Conservation (phyloP, 2,888 invertebrate genomes). For the Ctena decussata region DNA sequence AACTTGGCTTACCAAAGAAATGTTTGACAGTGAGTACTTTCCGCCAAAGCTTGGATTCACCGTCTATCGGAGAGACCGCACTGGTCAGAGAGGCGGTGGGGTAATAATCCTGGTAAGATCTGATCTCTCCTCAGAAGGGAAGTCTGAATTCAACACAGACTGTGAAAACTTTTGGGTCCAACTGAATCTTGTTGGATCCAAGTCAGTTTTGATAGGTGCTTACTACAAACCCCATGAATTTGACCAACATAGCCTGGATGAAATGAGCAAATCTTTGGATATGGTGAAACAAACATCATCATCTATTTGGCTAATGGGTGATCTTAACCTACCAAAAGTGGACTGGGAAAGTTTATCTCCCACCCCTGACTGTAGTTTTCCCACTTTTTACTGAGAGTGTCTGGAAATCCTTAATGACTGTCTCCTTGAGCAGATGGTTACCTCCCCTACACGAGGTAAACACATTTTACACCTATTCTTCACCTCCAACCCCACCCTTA, state of each 20-base stretch:
- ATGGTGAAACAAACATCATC: not conserved
- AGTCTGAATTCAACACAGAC: not conserved
- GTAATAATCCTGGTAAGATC: no score
- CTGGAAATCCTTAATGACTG: not conserved
- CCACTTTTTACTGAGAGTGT: not conserved
- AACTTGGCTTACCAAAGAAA: not conserved
- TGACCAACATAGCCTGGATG: not conserved
- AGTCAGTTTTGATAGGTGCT: not conserved
- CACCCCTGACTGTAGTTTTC: not conserved
- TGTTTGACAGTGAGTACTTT: not conserved
- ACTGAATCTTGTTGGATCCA: not conserved
- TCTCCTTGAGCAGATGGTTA: not conserved
- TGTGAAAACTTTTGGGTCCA: not conserved
- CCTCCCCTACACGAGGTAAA: no score
- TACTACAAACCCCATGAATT: not conserved
- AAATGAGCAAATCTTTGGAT: not conserved
- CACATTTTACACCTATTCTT: not conserved
- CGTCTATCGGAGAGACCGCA: not conserved
- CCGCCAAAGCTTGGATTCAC: no score
- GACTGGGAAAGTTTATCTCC: not conserved
- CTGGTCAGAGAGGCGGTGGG: not conserved
- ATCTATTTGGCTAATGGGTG: not conserved
- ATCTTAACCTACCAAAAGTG: not conserved
- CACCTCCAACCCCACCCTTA: not conserved
- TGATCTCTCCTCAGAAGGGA: no score